phyloP scores from a whole-genome alignment of 2,888 invertebrate species.

The Polymixis lichenea region DNA sequence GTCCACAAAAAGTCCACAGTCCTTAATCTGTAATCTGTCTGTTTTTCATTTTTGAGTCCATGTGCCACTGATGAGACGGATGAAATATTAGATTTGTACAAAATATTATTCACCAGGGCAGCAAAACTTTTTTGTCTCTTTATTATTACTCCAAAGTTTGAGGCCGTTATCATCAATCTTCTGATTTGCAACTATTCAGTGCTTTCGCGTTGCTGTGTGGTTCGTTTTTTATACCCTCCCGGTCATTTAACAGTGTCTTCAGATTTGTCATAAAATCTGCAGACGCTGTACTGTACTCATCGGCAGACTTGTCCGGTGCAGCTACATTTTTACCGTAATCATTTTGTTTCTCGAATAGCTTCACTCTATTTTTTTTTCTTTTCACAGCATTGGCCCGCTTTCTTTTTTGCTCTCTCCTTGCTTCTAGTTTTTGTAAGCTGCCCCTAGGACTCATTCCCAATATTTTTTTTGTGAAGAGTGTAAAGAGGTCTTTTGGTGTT shows the following conservation, averaged over 20 bases:
- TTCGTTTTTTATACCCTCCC: constrained; percentile 5
- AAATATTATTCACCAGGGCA: background rate
- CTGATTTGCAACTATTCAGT: constrained; percentile 14
- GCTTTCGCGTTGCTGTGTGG: constrained; percentile 13
- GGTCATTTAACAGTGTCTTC: background rate
- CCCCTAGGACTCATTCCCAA: background rate
- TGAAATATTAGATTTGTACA: constrained; percentile 5
- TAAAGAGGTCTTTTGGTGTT: constrained; percentile 12
- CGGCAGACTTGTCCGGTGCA: constrained; percentile 4
- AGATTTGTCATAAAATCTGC: background rate
- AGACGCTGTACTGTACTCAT: background rate
- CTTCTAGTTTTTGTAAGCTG: background rate
- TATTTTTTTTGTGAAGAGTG: constrained; percentile 8
- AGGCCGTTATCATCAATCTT: constrained; percentile 13
- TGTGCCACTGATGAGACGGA: constrained; percentile 2
- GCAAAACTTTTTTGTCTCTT: background rate
- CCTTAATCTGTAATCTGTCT: constrained; percentile 4
- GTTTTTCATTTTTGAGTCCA: background rate
- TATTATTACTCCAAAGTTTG: constrained; percentile 3
- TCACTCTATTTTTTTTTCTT: constrained; percentile 11
- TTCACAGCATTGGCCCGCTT: constrained; percentile 6
- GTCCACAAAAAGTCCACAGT: constrained; percentile 11
- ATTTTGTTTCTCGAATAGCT: background rate
- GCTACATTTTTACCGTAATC: constrained; percentile 4
- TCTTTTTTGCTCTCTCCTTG: background rate